Conservation (phyloP, 2,113 vertebrate species). For the Brachionichthys hirsutus region DNA sequence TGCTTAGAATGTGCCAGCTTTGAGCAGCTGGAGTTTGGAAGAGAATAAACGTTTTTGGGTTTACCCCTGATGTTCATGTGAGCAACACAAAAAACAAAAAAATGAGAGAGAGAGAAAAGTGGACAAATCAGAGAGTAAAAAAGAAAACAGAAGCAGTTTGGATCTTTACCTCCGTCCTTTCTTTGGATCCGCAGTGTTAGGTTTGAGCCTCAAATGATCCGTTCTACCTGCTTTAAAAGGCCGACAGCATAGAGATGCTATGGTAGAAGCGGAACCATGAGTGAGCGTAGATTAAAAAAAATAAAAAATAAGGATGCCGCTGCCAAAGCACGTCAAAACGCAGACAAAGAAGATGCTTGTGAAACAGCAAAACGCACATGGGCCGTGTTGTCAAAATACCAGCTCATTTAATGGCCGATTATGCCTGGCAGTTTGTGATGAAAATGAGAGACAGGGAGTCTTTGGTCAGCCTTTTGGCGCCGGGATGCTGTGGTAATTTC, state of each 20-base stretch:
- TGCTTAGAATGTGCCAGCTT: conserved; percentile 34
- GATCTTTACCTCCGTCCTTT: conserved; percentile 20
- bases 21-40: conserved; percentile 37
- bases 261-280: conserved; percentile 36
- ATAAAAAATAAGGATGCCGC: neutral
- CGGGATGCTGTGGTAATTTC: conserved; percentile 49
- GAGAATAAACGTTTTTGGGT: conserved; percentile 40
- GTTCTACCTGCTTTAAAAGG: conserved; percentile 57
- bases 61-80: conserved; percentile 31
- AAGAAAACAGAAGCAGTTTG: conserved; percentile 7
- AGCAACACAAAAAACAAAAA: conserved; percentile 9
- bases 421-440: conserved; percentile 30
- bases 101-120: no score
- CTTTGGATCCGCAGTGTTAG: conserved; percentile 17
- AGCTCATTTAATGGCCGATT: conserved; percentile 43
- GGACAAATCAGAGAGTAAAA: conserved; percentile 8
- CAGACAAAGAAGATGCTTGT: conserved; percentile 26
- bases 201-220: conserved; percentile 59
- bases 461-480: conserved; percentile 61
- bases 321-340: conserved; percentile 17
- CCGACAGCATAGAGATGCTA: conserved; percentile 37
- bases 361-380: conserved; percentile 25
- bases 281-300: conserved; percentile 23
- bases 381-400: conserved; percentile 34
- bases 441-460: conserved; percentile 54